Percentiles rank a stretch among this genome's conserved stretches.
Conservation (phyloP, 2,797 vertebrate genomes). For the Echiichthys vipera region DNA sequence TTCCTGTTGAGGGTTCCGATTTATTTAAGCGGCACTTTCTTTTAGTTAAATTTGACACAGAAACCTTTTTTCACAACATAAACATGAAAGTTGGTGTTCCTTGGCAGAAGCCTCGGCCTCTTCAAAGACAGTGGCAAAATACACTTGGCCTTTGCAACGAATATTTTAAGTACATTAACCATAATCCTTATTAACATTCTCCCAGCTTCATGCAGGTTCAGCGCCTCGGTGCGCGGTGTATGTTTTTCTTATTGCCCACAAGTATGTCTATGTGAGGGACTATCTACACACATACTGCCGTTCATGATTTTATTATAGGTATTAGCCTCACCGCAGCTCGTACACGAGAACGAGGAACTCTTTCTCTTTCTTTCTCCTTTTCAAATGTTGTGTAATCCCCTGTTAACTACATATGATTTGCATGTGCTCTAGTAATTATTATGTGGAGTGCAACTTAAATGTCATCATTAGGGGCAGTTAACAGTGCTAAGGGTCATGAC, state of each 20-base stretch:
- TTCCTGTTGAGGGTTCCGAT: slow-evolving; percentile 47
- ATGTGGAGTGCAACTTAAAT: slow-evolving; percentile 21
- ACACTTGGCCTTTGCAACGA: slow-evolving; percentile 57
- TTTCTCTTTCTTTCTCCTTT: slow-evolving; percentile 74
- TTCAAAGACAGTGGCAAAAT: slow-evolving; percentile 75
- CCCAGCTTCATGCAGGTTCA: slow-evolving; percentile 90
- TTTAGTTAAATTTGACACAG: slow-evolving; percentile 54
- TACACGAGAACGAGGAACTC: slow-evolving; percentile 72
- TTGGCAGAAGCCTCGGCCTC: slow-evolving; percentile 66
- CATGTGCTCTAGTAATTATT: slow-evolving; percentile 14
- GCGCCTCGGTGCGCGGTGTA: slow-evolving; percentile 85
- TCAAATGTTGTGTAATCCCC: slow-evolving; percentile 32
- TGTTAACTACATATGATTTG: slow-evolving; percentile 8
- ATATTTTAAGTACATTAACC: slow-evolving; percentile 81
- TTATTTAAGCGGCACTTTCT: slow-evolving; percentile 49
- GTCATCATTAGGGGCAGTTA: slow-evolving; percentile 16
- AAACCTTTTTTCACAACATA: slow-evolving; percentile 45
- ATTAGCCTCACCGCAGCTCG: slow-evolving; percentile 84
- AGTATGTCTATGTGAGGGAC: slow-evolving; percentile 89
- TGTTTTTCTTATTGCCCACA: slow-evolving; percentile 92
- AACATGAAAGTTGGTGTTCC: slow-evolving; percentile 68
- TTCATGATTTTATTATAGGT: slow-evolving; percentile 89
- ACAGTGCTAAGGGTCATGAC: slow-evolving; percentile 15
- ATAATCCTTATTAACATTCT: slow-evolving; percentile 95
- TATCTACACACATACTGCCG: slow-evolving; percentile 82